Conservation (phyloP, 1,140 invertebrate genomes). For the Sipha flava region DNA sequence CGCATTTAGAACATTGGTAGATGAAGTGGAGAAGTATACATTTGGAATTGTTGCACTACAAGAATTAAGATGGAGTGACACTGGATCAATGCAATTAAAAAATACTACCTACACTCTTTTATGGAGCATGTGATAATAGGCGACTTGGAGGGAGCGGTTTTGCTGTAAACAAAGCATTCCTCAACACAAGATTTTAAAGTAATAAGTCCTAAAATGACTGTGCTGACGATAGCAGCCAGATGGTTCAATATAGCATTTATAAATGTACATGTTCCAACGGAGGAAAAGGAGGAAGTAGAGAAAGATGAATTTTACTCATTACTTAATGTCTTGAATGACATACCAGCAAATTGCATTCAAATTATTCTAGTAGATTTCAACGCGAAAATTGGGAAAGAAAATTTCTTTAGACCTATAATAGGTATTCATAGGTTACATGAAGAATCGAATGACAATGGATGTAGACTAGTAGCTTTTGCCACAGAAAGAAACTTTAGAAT, state of each 20-base stretch:
- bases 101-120: no score
- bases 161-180: not conserved
- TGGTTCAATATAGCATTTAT: not conserved
- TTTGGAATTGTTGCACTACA: slow-evolving; percentile 35
- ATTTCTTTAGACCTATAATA: slow-evolving; percentile 33
- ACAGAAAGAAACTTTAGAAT: slow-evolving; percentile 34
- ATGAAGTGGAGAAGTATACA: slow-evolving; percentile 34
- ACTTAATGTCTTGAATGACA: not conserved
- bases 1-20: no score
- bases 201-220: no score
- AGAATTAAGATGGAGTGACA: no score
- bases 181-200: no score
- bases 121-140: not conserved
- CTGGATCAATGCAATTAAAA: no score
- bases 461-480: slow-evolving; percentile 35
- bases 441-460: slow-evolving; percentile 35
- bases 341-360: slow-evolving; percentile 11
- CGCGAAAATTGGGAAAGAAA: slow-evolving; percentile 33
- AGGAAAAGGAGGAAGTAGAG: slow-evolving; percentile 8
- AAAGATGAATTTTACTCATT: slow-evolving; percentile 3
- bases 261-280: slow-evolving; percentile 17
- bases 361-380: slow-evolving; percentile 34
- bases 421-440: slow-evolving; percentile 41
- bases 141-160: not conserved
- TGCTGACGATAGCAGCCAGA: not conserved